Percentiles rank a stretch among this genome's conserved stretches.
These are phyloP conservation scores for Crossocerus cetratus DNA, from an alignment of 2,888 invertebrate genomes.

Conservation along the genomic window DNA sequence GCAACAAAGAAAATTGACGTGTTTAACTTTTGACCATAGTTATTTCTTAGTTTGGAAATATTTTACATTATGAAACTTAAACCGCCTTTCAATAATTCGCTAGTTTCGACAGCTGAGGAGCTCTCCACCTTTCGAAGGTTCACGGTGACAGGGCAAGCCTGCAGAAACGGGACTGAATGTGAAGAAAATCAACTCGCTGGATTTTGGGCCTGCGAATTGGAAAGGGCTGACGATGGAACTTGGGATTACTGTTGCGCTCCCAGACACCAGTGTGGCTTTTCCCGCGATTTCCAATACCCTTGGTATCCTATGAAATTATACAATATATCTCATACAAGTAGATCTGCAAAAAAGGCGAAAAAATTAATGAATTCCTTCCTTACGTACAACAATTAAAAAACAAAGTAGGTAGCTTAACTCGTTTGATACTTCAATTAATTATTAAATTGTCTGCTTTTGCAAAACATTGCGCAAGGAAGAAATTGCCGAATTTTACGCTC, in stretches of 20 bases:
- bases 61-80: too few species aligned
- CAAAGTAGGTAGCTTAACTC: too few species aligned
- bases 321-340: too few species aligned
- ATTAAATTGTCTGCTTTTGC: too few species aligned
- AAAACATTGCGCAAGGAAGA: too few species aligned
- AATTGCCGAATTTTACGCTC: too few species aligned
- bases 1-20: too few species aligned
- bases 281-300: slow-evolving; percentile 88
- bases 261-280: slow-evolving; percentile 89
- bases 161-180: slow-evolving; percentile 84
- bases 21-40: too few species aligned
- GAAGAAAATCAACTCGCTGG: slow-evolving; percentile 86
- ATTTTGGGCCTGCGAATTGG: slow-evolving; percentile 91
- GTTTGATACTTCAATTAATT: too few species aligned
- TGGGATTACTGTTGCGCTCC: slow-evolving; percentile 94
- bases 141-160: slow-evolving; percentile 90
- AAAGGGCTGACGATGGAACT: slow-evolving; percentile 83
- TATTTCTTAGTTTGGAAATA: too few species aligned
- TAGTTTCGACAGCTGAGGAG: slow-evolving; percentile 16
- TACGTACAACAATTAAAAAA: not conserved
- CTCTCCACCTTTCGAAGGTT: slow-evolving; percentile 83
- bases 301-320: slow-evolving; percentile 79
- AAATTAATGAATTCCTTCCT: not conserved
- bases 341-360: too few species aligned
- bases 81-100: too few species aligned